These are phyloP conservation scores for Drosophila diplacantha DNA, from an alignment of 2,888 invertebrate genomes.

Conservation along the genomic window DNA sequence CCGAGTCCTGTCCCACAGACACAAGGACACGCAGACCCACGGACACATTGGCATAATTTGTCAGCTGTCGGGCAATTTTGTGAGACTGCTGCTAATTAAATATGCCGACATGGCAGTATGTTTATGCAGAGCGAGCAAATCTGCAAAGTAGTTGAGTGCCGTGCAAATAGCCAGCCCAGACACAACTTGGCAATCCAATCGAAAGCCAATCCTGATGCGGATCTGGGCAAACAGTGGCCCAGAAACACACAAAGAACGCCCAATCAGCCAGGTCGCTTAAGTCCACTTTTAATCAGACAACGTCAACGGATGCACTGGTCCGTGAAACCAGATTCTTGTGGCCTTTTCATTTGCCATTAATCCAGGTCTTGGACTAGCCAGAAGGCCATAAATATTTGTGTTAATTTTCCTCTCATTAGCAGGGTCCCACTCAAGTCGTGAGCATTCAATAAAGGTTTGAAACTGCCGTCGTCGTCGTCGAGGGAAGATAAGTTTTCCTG, in stretches of 20 bases:
- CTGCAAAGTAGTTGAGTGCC: constrained; percentile 48
- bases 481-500: not conserved
- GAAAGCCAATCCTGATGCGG: constrained; percentile 35
- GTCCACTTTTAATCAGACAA: constrained; percentile 54
- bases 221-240: constrained; percentile 23
- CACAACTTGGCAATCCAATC: constrained; percentile 40
- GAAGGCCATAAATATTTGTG: constrained; percentile 4
- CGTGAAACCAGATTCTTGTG: constrained; percentile 37
- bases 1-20: constrained; percentile 15
- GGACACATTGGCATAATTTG: constrained; percentile 61
- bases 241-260: constrained; percentile 22
- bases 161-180: constrained; percentile 46
- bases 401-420: constrained; percentile 19
- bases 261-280: constrained; percentile 32
- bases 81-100: constrained; percentile 59
- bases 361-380: not conserved
- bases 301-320: constrained; percentile 43
- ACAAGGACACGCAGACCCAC: constrained; percentile 6
- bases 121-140: constrained; percentile 46
- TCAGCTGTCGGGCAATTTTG: constrained; percentile 52
- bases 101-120: constrained; percentile 50
- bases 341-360: constrained; percentile 18
- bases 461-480: not conserved
- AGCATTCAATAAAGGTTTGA: not conserved
- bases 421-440: not conserved